Conservation (phyloP, 2,113 vertebrate species). For the Miniopterus natalensis region DNA sequence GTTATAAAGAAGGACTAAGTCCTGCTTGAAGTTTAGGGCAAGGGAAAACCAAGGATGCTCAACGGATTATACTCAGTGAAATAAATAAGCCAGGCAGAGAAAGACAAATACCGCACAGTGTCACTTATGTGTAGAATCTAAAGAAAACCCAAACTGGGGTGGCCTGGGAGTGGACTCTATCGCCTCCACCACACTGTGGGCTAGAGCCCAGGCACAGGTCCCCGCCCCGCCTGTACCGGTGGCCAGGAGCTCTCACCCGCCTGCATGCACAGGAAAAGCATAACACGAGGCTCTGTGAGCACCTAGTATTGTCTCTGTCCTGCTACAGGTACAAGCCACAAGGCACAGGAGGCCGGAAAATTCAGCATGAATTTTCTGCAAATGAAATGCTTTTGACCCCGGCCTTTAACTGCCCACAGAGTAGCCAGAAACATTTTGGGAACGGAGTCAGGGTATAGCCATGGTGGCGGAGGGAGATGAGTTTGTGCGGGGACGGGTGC, state of each 20-base stretch:
- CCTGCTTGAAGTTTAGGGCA: background rate
- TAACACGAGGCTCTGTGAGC: background rate
- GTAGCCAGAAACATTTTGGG: background rate
- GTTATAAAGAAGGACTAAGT: background rate
- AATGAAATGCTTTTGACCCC: background rate
- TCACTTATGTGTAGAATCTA: too few relatives aligned
- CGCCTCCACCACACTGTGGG: background rate
- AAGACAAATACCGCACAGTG: background rate
- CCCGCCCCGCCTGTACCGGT: too few relatives aligned
- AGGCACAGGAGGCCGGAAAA: background rate
- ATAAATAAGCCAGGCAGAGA: background rate
- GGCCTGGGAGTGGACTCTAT: background rate
- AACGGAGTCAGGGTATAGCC: background rate
- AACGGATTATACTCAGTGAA: background rate
- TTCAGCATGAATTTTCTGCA: background rate
- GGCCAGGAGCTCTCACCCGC: background rate
- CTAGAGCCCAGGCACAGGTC: background rate
- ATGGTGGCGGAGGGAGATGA: background rate
- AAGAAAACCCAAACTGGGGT: background rate
- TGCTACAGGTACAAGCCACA: background rate
- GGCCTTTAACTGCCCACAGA: background rate
- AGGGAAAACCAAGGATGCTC: background rate
- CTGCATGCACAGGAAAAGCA: background rate
- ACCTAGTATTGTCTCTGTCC: background rate
- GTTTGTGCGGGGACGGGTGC: background rate